phyloP scores from a whole-genome alignment of 2,797 vertebrate genomes.

The Momotus momota region DNA sequence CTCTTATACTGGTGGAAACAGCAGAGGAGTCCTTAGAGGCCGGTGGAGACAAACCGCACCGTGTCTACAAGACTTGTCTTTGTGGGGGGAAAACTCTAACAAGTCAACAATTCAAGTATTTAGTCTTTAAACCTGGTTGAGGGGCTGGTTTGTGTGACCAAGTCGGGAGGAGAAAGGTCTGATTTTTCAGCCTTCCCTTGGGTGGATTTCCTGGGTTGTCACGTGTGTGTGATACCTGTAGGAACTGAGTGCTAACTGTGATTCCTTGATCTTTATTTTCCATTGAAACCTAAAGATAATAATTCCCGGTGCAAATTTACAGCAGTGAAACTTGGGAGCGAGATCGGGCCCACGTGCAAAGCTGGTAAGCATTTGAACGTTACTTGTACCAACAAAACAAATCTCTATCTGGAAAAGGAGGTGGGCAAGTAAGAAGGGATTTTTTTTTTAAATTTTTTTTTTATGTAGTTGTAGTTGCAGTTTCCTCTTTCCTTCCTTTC shows the following conservation, averaged over 20 bases:
- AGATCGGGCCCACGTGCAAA: neutral
- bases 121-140: neutral
- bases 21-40: neutral
- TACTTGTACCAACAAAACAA: constrained; percentile 45
- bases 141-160: neutral
- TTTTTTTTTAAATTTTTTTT: constrained; percentile 1
- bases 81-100: neutral
- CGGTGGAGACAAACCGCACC: rapidly evolving
- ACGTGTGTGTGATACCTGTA: neutral
- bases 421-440: constrained; percentile 30
- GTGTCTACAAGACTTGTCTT: neutral
- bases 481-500: constrained; percentile 47
- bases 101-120: neutral
- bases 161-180: neutral
- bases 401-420: constrained; percentile 42
- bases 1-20: rapidly evolving
- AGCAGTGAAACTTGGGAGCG: neutral
- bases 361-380: constrained; percentile 5
- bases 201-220: neutral
- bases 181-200: neutral
- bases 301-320: neutral
- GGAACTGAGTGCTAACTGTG: neutral
- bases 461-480: constrained; percentile 16
- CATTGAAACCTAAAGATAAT: neutral
- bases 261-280: neutral